Evolutionary conservation across 2,888 invertebrate species (phyloP).

Genomic region (Dioctria rufipes): DNA sequence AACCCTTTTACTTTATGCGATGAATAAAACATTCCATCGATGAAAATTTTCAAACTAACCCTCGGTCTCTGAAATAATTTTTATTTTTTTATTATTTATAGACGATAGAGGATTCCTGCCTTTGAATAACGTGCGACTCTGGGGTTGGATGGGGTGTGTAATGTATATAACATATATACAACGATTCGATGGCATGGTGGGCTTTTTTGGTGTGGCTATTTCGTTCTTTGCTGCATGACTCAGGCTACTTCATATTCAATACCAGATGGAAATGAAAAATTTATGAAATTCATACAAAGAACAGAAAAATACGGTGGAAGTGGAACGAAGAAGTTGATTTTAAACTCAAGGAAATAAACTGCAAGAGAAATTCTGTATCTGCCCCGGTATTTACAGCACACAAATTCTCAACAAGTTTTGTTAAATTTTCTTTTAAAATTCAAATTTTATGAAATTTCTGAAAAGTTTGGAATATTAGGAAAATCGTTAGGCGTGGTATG

Average conservation of each 20-base stretch:
- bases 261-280: slow-evolving; percentile 45
- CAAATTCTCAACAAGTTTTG: slow-evolving; percentile 41
- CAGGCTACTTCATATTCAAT: slow-evolving; percentile 37
- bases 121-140: not conserved
- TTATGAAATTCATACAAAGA: slow-evolving; percentile 43
- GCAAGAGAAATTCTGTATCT: not conserved
- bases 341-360: slow-evolving; percentile 23
- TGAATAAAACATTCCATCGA: slow-evolving; percentile 45
- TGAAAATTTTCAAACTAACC: slow-evolving; percentile 39
- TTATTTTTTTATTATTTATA: slow-evolving; percentile 33
- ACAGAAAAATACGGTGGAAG: slow-evolving; percentile 16
- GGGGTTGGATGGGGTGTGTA: not conserved
- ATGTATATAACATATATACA: no score
- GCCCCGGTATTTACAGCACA: slow-evolving; percentile 10
- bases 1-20: slow-evolving; percentile 33
- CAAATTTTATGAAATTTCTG: slow-evolving; percentile 24
- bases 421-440: slow-evolving; percentile 44
- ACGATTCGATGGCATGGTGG: not conserved
- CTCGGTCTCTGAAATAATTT: slow-evolving; percentile 25
- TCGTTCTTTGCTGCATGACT: not conserved
- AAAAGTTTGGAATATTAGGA: not conserved
- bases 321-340: slow-evolving; percentile 31
- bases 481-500: not conserved
- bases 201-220: not conserved
- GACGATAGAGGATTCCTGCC: not conserved